Percentiles rank a stretch among this genome's conserved stretches.
Conservation (phyloP, 2,888 invertebrate species). For the Ceriagrion tenellum region DNA sequence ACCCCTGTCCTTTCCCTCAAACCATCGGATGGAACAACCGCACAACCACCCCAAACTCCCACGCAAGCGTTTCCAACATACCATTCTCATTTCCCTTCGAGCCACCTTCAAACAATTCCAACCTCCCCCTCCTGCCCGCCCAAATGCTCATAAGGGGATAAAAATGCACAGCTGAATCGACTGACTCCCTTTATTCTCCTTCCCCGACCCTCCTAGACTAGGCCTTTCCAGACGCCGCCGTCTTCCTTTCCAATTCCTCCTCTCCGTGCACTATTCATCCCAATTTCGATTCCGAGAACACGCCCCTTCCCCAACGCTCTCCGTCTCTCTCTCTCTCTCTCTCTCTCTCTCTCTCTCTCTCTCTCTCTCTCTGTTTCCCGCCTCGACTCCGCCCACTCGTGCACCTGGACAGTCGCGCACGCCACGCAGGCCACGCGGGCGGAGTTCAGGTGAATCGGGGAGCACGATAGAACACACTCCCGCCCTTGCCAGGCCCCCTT, state of each 20-base stretch:
- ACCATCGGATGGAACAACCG: not conserved
- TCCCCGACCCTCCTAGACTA: not conserved
- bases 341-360: not conserved
- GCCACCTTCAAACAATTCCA: not conserved
- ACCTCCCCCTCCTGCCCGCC: not conserved
- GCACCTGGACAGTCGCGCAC: conserved; percentile 26
- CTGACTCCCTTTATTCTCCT: not conserved
- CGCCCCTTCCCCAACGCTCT: not conserved
- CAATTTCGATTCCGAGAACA: conserved; percentile 55
- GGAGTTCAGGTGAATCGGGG: not conserved
- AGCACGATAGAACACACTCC: not conserved
- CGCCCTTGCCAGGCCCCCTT: not conserved
- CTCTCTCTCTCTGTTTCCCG: not conserved
- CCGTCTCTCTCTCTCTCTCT: too few relatives aligned
- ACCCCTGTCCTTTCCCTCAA: not conserved
- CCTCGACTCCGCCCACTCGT: not conserved
- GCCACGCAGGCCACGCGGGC: not conserved
- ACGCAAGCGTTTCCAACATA: not conserved
- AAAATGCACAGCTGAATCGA: not conserved
- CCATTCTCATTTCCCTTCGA: not conserved
- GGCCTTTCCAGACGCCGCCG: not conserved
- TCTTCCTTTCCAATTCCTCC: not conserved
- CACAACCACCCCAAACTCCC: not conserved
- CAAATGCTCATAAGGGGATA: not conserved
- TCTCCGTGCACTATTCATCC: conserved; percentile 36